These are phyloP conservation scores for Pristionchus arcanus DNA, from an alignment of 2,888 invertebrate species.

Conservation along the genomic window DNA sequence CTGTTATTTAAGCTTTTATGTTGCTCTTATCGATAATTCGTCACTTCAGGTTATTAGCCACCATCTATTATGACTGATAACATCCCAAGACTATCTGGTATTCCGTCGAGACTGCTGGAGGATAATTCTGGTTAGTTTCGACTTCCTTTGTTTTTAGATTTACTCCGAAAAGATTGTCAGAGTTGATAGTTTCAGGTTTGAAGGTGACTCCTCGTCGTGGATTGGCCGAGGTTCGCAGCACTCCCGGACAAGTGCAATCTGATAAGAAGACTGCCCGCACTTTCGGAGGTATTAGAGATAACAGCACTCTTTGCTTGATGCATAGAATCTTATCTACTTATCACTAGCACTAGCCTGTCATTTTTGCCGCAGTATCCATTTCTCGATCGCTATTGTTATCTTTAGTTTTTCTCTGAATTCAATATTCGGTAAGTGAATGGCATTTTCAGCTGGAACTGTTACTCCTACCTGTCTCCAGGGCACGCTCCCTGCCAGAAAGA, in stretches of 20 bases:
- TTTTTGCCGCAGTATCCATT: too few relatives aligned
- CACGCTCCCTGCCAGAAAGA: background rate
- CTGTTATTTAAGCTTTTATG: background rate
- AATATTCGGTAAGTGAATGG: background rate
- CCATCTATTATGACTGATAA: background rate
- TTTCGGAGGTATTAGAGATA: background rate
- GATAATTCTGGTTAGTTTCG: background rate
- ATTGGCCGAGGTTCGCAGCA: background rate
- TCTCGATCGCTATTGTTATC: too few relatives aligned
- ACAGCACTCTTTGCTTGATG: background rate
- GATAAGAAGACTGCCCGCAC: conserved; percentile 29
- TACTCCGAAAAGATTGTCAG: background rate
- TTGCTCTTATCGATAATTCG: background rate
- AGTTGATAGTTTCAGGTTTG: background rate
- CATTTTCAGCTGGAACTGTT: background rate
- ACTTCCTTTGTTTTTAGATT: background rate
- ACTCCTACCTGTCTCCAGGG: background rate
- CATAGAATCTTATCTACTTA: too few relatives aligned
- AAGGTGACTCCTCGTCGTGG: conserved; percentile 36
- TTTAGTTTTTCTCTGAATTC: background rate
- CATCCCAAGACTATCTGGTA: background rate
- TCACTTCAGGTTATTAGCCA: background rate
- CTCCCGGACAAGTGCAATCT: background rate
- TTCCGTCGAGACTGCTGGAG: conserved; percentile 10
- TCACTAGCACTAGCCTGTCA: too few relatives aligned